Evolutionary conservation across 2,797 vertebrate genomes (phyloP), one percentile per base, ranked within the genome.

Genomic region (Sebastes hopkinsi): DNA sequence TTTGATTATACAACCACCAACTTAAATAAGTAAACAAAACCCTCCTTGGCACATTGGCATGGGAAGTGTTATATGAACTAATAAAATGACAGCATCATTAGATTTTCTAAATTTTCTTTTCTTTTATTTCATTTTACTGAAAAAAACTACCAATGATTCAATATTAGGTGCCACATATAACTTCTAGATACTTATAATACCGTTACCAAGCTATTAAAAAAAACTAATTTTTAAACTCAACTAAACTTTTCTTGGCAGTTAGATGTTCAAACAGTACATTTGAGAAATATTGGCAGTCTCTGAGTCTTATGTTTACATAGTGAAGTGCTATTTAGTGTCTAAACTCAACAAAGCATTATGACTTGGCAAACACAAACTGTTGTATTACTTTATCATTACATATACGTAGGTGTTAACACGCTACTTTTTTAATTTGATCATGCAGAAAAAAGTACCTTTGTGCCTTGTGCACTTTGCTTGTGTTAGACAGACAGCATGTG

Each of bases 11-110:
- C 2, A 18, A 46, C 25, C 56, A 38, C 27, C 32, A 64, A 11
- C 0, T 72, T 69, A 16, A 20, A 66, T 52, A 76, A 70, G 59
- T 55, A 72, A 80, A 75, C 38, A 82, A 75, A 42, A 80, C 8
- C 9, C 2, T 52, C 3, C 30, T 50, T 0, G 4, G 25, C 52
- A 13, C 0, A 1, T n/a, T 29, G 23, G 38, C 22, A 72, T 2
- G 3, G 9, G 13, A 46, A 29, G 5, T 10, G 10, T 27, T 9
- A 42, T 36, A 20, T 42, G 14, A 29, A 50, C 36, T 18, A 22
- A 46, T 30, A 18, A 58, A 65, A 34, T 27, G 32, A 55, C 2
- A 29, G 11, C 16, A 25, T 68, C 2, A 23, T 30, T 6, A 22
- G 6, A 42, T 42, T n/a, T 58, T 59, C 9, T 11, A 1, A 22